phyloP scores from a whole-genome alignment of 1,140 invertebrate species.

The Drosophila gunungcola region DNA sequence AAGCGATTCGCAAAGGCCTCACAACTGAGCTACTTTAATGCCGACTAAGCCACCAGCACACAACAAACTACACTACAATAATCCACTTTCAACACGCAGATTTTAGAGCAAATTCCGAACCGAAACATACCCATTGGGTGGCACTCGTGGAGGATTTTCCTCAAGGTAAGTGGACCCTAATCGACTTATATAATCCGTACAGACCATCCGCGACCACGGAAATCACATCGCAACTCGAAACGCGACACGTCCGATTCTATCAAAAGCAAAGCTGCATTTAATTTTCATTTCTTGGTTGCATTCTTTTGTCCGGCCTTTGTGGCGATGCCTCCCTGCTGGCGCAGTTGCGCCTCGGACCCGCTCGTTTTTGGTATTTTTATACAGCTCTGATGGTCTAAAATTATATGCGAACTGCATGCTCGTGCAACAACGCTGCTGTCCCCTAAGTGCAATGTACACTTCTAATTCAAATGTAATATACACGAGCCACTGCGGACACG shows the following conservation, averaged over 20 bases:
- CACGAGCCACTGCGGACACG: slow-evolving; percentile 41
- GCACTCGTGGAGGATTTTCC: slow-evolving; percentile 22
- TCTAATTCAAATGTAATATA: slow-evolving; percentile 80
- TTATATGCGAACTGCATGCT: slow-evolving; percentile 62
- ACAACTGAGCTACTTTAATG: slow-evolving; percentile 17
- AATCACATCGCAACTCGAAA: slow-evolving; percentile 12
- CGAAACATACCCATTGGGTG: slow-evolving; percentile 8
- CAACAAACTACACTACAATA: slow-evolving; percentile 21
- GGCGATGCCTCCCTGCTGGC: slow-evolving; percentile 34
- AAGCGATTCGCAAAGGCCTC: slow-evolving; percentile 24
- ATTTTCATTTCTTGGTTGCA: slow-evolving; percentile 73
- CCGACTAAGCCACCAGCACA: slow-evolving; percentile 4
- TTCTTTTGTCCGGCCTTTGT: slow-evolving; percentile 77
- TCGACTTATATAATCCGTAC: slow-evolving; percentile 62
- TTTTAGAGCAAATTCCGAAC: not conserved
- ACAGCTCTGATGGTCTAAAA: slow-evolving; percentile 78
- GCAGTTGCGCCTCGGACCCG: slow-evolving; percentile 36
- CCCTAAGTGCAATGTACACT: slow-evolving; percentile 74
- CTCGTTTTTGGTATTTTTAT: slow-evolving; percentile 69
- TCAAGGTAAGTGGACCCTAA: slow-evolving; percentile 24
- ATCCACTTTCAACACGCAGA: slow-evolving; percentile 11
- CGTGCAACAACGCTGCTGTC: slow-evolving; percentile 40
- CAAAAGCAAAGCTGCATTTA: slow-evolving; percentile 76
- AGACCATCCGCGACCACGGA: slow-evolving; percentile 18
- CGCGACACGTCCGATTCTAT: slow-evolving; percentile 71